Evolutionary conservation across 2,113 vertebrate species (phyloP).

Genomic region (Corythaeola cristata): DNA sequence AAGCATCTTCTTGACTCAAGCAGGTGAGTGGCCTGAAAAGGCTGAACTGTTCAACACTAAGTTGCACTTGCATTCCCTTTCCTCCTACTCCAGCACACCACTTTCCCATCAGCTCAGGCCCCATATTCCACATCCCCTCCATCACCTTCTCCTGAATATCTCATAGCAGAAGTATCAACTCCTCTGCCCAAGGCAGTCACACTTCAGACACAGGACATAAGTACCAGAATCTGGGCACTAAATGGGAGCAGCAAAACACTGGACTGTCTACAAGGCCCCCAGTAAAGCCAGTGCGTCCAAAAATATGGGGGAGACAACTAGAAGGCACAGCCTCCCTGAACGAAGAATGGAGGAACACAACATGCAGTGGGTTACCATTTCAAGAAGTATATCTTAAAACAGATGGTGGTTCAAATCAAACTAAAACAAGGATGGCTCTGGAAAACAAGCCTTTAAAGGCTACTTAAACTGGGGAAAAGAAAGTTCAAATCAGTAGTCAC

Average conservation of each 20-base stretch:
- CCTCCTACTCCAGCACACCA: background rate
- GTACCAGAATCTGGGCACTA: background rate
- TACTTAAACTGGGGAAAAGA: background rate
- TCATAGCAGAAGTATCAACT: accelerated
- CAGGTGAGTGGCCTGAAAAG: background rate
- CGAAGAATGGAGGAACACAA: background rate
- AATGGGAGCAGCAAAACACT: background rate
- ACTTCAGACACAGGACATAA: background rate
- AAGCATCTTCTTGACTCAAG: background rate
- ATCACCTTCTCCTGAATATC: background rate
- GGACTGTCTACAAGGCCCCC: background rate
- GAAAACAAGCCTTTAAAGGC: background rate
- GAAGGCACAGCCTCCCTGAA: background rate
- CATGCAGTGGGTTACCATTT: background rate
- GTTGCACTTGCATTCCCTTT: background rate
- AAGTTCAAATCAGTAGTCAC: background rate
- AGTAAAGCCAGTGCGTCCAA: background rate
- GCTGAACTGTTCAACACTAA: background rate
- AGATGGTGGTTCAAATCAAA: background rate
- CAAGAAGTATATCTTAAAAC: background rate
- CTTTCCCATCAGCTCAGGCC: background rate
- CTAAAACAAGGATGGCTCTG: background rate
- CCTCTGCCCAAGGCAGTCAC: background rate
- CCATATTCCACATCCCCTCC: background rate
- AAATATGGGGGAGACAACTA: accelerated